Evolutionary conservation across 2,113 vertebrate species (phyloP), one percentile per base, ranked within the genome.

Genomic region (Cyphomyrus plagiostoma): DNA sequence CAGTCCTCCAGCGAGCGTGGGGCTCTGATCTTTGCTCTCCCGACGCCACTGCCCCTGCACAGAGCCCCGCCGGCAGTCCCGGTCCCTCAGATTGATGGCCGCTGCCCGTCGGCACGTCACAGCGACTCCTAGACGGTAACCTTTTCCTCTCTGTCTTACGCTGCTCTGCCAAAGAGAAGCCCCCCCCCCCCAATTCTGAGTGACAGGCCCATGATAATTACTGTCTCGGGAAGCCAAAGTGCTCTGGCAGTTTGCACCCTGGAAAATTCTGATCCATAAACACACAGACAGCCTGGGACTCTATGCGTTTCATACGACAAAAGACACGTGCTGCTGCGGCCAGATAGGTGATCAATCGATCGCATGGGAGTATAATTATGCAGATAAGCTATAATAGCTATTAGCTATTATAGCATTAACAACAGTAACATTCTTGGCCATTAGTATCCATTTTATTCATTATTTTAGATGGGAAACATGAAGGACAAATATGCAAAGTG

Each of bases 401-500:
- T 17, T 56, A 35, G 85, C 50, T 53, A 87, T 56, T 87, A 56
- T 15, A 39, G 49, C 30, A 87, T 87, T 87, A 87, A 17, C 85
- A 52, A 87, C 85, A 56, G 85, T 87, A 87, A 87, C 56, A 56
- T 87, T 50, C 50, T 87, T 35, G 26, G 50, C 42, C 86, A 62
- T 88, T 26, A 46, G 86, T 45, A 88, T 39, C 19, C 21, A 66
- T 62, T 88, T 88, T 45, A 88, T 62, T 87, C 50, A 39, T 87
- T 87, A 87, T 56, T 52, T 58, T 88, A n/a, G 58, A 88, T 3
- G 19, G 53, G 53, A 39, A 88, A 88, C 53, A 3, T 35, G 56
- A 62, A 62, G 56, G 86, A 62, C 45, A 88, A 88, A 88, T 88
- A 58, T 88, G 56, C 56, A 88, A 66, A 58, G 56, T 42, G 39